Conservation (phyloP, 2,888 invertebrate genomes). For the Tholera decimalis region DNA sequence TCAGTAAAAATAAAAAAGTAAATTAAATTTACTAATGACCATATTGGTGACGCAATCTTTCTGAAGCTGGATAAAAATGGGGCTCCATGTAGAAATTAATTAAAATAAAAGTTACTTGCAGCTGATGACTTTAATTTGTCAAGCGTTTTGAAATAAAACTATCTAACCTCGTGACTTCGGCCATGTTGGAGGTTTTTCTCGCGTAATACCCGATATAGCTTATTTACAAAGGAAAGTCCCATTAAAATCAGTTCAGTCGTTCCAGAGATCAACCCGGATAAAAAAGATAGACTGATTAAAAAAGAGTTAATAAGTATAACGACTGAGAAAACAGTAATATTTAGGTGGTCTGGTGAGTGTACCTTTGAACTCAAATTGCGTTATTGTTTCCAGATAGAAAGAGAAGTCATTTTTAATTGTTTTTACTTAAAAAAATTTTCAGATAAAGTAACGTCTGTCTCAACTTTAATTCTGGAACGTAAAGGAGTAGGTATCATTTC, state of each 20-base stretch:
- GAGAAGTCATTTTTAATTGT: conserved; percentile 3
- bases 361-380: too few relatives aligned
- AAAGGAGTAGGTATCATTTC: not conserved
- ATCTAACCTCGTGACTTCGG: not conserved
- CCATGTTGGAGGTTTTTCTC: too few relatives aligned
- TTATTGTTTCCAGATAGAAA: too few relatives aligned
- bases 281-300: too few relatives aligned
- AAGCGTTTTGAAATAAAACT: not conserved
- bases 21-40: conserved; percentile 39
- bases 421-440: conserved; percentile 21
- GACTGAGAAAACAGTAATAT: too few relatives aligned
- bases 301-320: too few relatives aligned
- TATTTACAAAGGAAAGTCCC: too few relatives aligned
- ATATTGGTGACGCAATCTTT: conserved; percentile 5
- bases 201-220: too few relatives aligned
- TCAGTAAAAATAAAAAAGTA: conserved; percentile 17
- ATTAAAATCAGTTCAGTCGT: too few relatives aligned
- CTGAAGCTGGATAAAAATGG: conserved; percentile 4
- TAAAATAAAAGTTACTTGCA: not conserved
- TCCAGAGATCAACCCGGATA: too few relatives aligned
- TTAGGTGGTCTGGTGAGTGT: too few relatives aligned
- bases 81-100: not conserved
- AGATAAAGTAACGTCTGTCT: not conserved
- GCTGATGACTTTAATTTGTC: not conserved
- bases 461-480: not conserved